Conservation (phyloP, 64 coral and sea anemone species). For the Montipora foliosa region DNA sequence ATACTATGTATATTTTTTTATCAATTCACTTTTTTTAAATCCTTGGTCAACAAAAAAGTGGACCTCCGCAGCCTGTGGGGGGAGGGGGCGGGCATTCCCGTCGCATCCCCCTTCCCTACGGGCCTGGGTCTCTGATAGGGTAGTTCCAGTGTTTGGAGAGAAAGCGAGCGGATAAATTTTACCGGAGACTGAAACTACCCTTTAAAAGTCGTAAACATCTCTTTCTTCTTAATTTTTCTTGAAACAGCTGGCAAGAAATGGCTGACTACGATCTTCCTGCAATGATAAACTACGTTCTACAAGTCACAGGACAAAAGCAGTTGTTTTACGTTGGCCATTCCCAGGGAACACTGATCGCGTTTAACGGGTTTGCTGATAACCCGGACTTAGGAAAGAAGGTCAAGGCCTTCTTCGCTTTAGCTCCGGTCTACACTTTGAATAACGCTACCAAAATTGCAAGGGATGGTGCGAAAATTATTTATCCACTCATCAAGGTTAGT, state of each 20-base stretch:
- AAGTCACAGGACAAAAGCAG: constrained; percentile 69
- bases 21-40: too few relatives aligned
- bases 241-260: constrained; percentile 58
- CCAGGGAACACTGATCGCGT: constrained; percentile 87
- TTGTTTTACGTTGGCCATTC: constrained; percentile 90
- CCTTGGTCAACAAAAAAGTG: too few relatives aligned
- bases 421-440: constrained; percentile 77
- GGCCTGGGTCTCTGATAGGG: too few relatives aligned
- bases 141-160: too few relatives aligned
- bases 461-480: constrained; percentile 35
- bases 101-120: too few relatives aligned
- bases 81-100: too few relatives aligned
- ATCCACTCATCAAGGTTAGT: constrained; percentile 52
- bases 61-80: too few relatives aligned
- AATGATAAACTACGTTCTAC: constrained; percentile 82
- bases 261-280: constrained; percentile 74
- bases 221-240: constrained; percentile 5
- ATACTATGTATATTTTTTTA: too few relatives aligned
- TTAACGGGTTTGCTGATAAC: constrained; percentile 72
- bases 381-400: constrained; percentile 61
- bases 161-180: too few relatives aligned
- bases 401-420: constrained; percentile 81
- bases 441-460: constrained; percentile 44
- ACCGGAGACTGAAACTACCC: too few relatives aligned
- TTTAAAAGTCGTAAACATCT: too few relatives aligned